A percentile compares a stretch with the other conserved stretches of the same genome.
Conservation (phyloP, 1,140 invertebrate genomes). For the Neoseiulus cucumeris region DNA sequence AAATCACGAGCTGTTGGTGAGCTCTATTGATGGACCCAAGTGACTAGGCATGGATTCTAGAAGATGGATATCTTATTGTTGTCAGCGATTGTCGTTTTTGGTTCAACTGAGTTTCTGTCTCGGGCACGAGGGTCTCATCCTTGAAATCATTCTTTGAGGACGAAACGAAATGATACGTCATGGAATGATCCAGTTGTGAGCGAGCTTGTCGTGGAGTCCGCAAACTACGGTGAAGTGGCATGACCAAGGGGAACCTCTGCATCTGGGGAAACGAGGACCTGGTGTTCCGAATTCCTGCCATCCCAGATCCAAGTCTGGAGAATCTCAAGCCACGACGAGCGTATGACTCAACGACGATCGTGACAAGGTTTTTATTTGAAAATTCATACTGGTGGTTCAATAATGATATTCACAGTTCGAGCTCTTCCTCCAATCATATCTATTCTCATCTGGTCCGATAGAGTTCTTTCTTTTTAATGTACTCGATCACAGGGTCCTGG, state of each 20-base stretch:
- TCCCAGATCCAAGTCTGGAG: neutral
- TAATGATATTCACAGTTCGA: too few relatives aligned
- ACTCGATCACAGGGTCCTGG: neutral
- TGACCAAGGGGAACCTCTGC: slow-evolving; percentile 5
- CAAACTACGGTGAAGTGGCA: neutral
- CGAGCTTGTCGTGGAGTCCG: neutral
- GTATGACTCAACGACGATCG: neutral
- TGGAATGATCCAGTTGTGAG: neutral
- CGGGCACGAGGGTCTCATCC: too few relatives aligned
- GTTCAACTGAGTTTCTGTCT: too few relatives aligned
- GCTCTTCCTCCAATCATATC: too few relatives aligned
- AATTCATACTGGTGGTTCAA: neutral
- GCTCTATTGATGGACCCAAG: too few relatives aligned
- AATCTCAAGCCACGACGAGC: neutral
- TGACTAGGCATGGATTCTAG: too few relatives aligned
- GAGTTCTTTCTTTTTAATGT: neutral
- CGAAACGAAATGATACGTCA: neutral
- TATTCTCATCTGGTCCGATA: neutral
- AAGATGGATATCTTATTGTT: too few relatives aligned
- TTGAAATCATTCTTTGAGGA: too few relatives aligned
- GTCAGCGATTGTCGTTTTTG: too few relatives aligned
- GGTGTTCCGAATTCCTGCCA: neutral
- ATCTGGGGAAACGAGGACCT: neutral
- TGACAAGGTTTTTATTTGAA: neutral
- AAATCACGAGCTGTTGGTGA: too few relatives aligned